A percentile compares a stretch with the other conserved stretches of the same genome.
Evolutionary conservation across 2,113 vertebrate genomes (phyloP).

Genomic region (Alaudala cheleensis): DNA sequence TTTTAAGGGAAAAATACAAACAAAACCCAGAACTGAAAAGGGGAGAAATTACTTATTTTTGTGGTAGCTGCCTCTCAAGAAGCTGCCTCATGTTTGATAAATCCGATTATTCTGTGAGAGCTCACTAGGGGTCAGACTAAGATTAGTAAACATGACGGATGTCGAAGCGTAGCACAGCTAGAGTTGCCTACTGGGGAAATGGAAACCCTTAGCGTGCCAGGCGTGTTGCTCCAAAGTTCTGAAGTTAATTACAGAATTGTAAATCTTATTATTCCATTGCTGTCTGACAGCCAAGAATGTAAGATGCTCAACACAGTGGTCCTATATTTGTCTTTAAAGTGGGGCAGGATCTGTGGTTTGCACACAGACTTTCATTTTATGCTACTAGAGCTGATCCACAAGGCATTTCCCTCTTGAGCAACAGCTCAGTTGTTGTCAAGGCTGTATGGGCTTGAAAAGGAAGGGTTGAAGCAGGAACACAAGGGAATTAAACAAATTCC

Average conservation of each 20-base stretch:
- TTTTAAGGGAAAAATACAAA: not conserved
- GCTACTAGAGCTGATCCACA: not conserved
- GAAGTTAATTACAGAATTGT: not conserved
- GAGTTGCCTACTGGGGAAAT: not conserved
- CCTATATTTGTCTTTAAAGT: not conserved
- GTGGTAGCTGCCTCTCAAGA: not conserved
- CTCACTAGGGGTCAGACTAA: constrained; percentile 65
- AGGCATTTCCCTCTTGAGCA: not conserved
- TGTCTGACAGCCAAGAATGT: not conserved
- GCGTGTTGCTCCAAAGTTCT: not conserved
- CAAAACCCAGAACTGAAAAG: not conserved
- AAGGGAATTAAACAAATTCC: not conserved
- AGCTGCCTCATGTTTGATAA: not conserved
- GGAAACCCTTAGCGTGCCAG: not conserved
- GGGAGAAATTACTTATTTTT: not conserved
- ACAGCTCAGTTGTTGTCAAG: not conserved
- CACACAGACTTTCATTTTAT: not conserved
- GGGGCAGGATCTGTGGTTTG: not conserved
- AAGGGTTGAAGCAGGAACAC: not conserved
- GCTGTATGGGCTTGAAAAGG: not conserved
- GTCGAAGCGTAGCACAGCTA: accelerated
- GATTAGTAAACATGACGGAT: not conserved
- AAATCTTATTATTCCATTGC: not conserved
- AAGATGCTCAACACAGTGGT: not conserved
- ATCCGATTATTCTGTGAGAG: constrained; percentile 27